These are phyloP conservation scores for Synodontis membranacea DNA, from an alignment of 2,113 vertebrate species.

Conservation along the genomic window DNA sequence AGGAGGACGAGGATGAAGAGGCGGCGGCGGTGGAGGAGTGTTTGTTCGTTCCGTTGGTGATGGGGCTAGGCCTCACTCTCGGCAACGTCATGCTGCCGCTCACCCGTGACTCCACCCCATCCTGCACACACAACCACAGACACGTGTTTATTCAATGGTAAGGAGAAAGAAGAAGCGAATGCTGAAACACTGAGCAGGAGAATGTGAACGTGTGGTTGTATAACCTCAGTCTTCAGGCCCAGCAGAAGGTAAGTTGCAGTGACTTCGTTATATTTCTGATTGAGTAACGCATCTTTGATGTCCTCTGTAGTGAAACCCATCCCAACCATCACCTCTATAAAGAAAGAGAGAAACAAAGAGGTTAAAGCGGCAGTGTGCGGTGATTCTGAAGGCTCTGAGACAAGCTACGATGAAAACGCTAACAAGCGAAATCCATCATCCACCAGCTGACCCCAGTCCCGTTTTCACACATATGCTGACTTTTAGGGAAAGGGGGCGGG, in stretches of 20 bases:
- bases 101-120: slow-evolving; percentile 74
- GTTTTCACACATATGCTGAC: background rate
- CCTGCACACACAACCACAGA: slow-evolving; percentile 65
- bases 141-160: too few relatives aligned
- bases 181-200: background rate
- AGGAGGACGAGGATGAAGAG: slow-evolving; percentile 74
- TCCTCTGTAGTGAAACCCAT: slow-evolving; percentile 92
- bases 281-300: slow-evolving; percentile 88
- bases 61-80: slow-evolving; percentile 84
- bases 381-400: background rate
- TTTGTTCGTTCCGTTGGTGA: slow-evolving; percentile 84
- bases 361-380: background rate
- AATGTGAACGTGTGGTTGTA: background rate
- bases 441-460: background rate
- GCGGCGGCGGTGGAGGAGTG: slow-evolving; percentile 66
- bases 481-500: background rate
- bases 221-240: slow-evolving; percentile 82
- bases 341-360: slow-evolving; percentile 7
- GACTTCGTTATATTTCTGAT: slow-evolving; percentile 92
- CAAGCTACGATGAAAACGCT: background rate
- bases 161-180: background rate
- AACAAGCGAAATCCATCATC: background rate
- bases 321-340: slow-evolving; percentile 91
- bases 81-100: slow-evolving; percentile 86
- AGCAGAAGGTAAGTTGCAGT: slow-evolving; percentile 93